phyloP scores from a whole-genome alignment of 2,797 vertebrate genomes.

The Ctenosaura bakeri region DNA sequence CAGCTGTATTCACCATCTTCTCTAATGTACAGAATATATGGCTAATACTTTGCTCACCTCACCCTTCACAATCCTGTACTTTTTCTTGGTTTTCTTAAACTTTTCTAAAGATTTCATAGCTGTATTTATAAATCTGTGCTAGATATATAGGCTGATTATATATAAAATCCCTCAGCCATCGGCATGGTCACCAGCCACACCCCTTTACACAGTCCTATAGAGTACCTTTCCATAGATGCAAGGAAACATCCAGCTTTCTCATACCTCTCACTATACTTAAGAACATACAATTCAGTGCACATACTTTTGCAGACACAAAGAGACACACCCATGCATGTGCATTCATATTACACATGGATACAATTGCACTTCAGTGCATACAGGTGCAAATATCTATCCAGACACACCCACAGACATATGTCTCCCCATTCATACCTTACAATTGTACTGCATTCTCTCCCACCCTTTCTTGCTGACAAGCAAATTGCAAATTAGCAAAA shows the following conservation, averaged over 20 bases:
- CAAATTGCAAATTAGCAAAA: background rate
- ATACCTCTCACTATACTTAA: background rate
- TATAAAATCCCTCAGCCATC: background rate
- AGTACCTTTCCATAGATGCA: background rate
- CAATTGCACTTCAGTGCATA: background rate
- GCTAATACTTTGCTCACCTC: fast-evolving
- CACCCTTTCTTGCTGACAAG: background rate
- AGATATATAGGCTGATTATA: conserved; percentile 57
- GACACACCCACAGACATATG: background rate
- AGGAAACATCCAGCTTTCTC: background rate
- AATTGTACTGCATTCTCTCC: background rate
- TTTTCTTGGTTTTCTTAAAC: background rate
- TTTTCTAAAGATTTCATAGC: background rate
- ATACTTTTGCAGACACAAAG: conserved; percentile 35
- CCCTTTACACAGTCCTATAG: conserved; percentile 53
- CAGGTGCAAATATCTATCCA: background rate
- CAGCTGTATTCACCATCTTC: background rate
- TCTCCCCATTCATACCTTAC: conserved; percentile 32
- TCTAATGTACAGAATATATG: background rate
- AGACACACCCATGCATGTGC: conserved; percentile 47
- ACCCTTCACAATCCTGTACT: background rate
- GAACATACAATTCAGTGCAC: conserved; percentile 8
- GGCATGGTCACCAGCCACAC: conserved; percentile 56
- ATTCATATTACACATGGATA: conserved; percentile 31
- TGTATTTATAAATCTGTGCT: conserved; percentile 33